phyloP scores from a whole-genome alignment of 2,797 vertebrate species.

The Trichosurus vulpecula region DNA sequence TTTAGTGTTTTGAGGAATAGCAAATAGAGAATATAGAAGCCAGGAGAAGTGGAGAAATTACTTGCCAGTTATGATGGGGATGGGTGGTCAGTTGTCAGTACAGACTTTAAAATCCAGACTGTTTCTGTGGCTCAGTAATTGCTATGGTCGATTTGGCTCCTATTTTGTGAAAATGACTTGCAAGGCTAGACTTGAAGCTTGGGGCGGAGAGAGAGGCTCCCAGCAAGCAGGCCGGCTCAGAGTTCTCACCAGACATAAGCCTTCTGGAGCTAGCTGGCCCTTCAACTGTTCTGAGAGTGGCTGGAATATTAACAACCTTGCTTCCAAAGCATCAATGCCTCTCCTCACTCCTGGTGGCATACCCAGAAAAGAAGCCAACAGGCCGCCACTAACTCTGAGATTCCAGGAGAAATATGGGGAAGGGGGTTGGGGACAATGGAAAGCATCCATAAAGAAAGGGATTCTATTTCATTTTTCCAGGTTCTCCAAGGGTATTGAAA shows the following conservation, averaged over 20 bases:
- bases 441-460: constrained; percentile 44
- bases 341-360: too few relatives aligned
- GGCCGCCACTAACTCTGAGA: constrained; percentile 25
- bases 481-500: constrained; percentile 37
- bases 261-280: neutral
- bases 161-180: constrained; percentile 1
- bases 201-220: neutral
- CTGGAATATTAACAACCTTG: neutral
- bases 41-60: neutral
- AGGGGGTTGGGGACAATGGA: neutral
- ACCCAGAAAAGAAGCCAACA: constrained; percentile 23
- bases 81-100: neutral
- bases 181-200: constrained; percentile 3
- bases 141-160: neutral
- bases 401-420: constrained; percentile 36
- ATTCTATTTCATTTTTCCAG: constrained; percentile 40
- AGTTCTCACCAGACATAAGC: neutral
- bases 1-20: neutral
- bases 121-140: neutral
- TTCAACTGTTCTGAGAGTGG: neutral
- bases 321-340: too few relatives aligned
- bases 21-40: neutral
- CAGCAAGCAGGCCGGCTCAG: neutral
- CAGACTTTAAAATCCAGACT: neutral
- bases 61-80: neutral